These are phyloP conservation scores for Calephelis virginiensis DNA, from an alignment of 1,140 invertebrate genomes.

Conservation along the genomic window DNA sequence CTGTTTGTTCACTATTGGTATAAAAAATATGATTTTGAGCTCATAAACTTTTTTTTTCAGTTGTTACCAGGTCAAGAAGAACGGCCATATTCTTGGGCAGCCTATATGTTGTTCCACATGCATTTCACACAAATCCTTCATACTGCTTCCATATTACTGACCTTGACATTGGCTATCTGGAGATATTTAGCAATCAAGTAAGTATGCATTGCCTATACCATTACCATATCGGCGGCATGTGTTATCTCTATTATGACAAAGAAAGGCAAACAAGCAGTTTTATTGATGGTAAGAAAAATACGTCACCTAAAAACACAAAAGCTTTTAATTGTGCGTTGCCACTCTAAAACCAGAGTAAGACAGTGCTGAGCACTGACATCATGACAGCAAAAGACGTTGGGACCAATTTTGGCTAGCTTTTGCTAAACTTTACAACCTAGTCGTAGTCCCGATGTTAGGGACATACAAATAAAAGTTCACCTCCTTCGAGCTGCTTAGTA, in stretches of 20 bases:
- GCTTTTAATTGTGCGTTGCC: too few relatives aligned
- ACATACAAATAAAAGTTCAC: too few relatives aligned
- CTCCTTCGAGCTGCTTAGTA: too few relatives aligned
- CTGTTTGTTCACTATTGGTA: too few relatives aligned
- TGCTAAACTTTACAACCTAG: too few relatives aligned
- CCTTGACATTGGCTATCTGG: conserved; percentile 87
- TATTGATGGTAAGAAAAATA: not conserved
- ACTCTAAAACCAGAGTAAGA: too few relatives aligned
- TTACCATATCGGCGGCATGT: too few relatives aligned
- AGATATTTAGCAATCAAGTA: conserved; percentile 79
- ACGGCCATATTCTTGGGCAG: conserved; percentile 84
- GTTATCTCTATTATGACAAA: not conserved
- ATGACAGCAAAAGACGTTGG: too few relatives aligned
- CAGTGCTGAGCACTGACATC: too few relatives aligned
- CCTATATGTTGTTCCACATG: conserved; percentile 85
- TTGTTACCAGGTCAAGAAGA: conserved; percentile 75
- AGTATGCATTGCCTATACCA: conserved; percentile 28
- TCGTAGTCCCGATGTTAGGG: too few relatives aligned
- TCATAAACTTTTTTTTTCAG: conserved; percentile 31
- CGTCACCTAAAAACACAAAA: too few relatives aligned
- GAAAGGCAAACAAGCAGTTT: not conserved
- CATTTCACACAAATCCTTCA: conserved; percentile 89
- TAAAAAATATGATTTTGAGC: not conserved
- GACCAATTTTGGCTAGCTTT: too few relatives aligned
- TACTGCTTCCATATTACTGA: conserved; percentile 92